A percentile compares a stretch with the other conserved stretches of the same genome.
Conservation (phyloP, 2,888 invertebrate genomes). For the Rhabditoides inermis region DNA sequence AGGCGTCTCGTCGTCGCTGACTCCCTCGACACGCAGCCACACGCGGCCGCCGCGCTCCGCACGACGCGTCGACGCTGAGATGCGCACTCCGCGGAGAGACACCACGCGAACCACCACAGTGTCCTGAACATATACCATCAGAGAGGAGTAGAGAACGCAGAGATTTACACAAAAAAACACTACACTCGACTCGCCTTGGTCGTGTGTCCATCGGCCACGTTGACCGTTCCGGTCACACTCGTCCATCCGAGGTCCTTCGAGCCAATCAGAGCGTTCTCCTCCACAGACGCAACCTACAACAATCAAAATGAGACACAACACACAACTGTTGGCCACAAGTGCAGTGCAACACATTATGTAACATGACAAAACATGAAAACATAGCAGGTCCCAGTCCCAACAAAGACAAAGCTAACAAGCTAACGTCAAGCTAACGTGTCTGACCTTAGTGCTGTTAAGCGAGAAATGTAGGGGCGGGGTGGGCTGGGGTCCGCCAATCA, state of each 20-base stretch:
- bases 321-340: background rate
- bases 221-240: slow-evolving; percentile 29
- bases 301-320: background rate
- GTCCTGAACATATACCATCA: slow-evolving; percentile 14
- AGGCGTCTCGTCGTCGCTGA: slow-evolving; percentile 29
- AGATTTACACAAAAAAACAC: background rate
- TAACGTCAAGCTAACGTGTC: no score
- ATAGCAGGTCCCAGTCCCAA: no score
- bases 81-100: slow-evolving; percentile 26
- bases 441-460: slow-evolving; percentile 22
- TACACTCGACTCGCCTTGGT: slow-evolving; percentile 13
- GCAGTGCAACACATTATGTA: no score
- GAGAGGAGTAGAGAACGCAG: background rate
- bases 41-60: slow-evolving; percentile 30
- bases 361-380: no score
- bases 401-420: no score
- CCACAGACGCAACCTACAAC: slow-evolving; percentile 24
- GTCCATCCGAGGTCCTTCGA: slow-evolving; percentile 31
- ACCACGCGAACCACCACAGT: slow-evolving; percentile 38
- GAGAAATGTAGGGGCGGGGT: slow-evolving; percentile 30
- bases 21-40: slow-evolving; percentile 20
- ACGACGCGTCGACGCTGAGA: slow-evolving; percentile 19
- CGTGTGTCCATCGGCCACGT: slow-evolving; percentile 22
- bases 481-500: slow-evolving; percentile 38
- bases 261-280: slow-evolving; percentile 36